Conservation (phyloP, 2,888 invertebrate genomes). For the Mimas tiliae region DNA sequence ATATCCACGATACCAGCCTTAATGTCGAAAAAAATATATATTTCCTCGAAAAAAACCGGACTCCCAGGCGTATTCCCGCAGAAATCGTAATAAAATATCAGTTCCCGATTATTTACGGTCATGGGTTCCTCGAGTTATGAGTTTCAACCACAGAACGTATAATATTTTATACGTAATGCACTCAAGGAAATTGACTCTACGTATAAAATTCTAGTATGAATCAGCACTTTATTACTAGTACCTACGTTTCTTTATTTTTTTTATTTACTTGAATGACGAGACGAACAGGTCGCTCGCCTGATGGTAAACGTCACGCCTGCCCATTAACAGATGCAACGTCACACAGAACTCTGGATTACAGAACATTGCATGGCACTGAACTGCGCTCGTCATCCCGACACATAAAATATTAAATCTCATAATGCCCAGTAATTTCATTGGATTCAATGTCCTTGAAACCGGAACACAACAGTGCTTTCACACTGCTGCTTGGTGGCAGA, state of each 20-base stretch:
- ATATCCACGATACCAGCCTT: background rate
- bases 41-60: slow-evolving; percentile 27
- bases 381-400: too few species aligned
- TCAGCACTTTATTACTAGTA: slow-evolving; percentile 39
- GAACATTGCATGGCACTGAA: too few species aligned
- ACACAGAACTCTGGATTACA: too few species aligned
- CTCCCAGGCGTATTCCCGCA: slow-evolving; percentile 50
- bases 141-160: slow-evolving; percentile 50
- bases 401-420: too few species aligned
- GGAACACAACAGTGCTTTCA: too few species aligned
- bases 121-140: slow-evolving; percentile 52
- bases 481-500: too few species aligned
- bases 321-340: too few species aligned
- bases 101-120: slow-evolving; percentile 53
- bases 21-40: slow-evolving; percentile 7
- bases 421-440: too few species aligned
- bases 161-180: slow-evolving; percentile 63
- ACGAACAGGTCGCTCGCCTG: too few species aligned
- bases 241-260: background rate
- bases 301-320: too few species aligned
- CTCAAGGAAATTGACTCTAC: slow-evolving; percentile 65
- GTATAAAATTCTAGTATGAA: slow-evolving; percentile 47
- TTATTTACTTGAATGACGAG: too few species aligned
- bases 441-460: too few species aligned
- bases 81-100: slow-evolving; percentile 59